Evolutionary conservation across 2,797 vertebrate genomes (phyloP).

Genomic region (Melanotaenia trifasciata): DNA sequence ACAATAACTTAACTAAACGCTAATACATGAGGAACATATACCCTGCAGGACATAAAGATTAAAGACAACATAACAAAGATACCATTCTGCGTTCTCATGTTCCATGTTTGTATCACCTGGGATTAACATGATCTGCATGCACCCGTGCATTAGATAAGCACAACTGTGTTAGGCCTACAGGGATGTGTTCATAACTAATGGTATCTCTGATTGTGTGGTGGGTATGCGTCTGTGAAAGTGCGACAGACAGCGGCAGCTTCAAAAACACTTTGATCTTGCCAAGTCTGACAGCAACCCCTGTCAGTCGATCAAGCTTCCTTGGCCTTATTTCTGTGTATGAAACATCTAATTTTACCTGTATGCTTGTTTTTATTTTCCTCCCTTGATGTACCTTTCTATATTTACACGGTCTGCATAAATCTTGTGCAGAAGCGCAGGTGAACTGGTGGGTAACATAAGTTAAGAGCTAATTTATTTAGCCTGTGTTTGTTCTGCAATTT

Average conservation of each 20-base stretch:
- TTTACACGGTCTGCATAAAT: constrained; percentile 49
- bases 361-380: constrained; percentile 24
- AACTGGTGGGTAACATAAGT: neutral
- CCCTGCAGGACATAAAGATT: constrained; percentile 26
- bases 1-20: neutral
- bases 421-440: neutral
- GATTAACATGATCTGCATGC: constrained; percentile 11
- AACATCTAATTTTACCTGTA: constrained; percentile 38
- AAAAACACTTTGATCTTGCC: constrained; percentile 52
- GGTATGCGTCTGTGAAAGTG: constrained; percentile 23
- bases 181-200: constrained; percentile 29
- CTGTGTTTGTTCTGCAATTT: constrained; percentile 6
- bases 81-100: neutral
- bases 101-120: neutral
- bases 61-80: neutral
- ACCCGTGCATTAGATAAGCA: neutral
- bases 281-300: constrained; percentile 51
- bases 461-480: constrained; percentile 20
- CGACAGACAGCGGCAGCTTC: constrained; percentile 28
- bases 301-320: constrained; percentile 29
- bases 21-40: neutral
- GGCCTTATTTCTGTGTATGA: constrained; percentile 31
- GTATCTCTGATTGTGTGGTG: constrained; percentile 7
- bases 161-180: neutral
- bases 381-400: constrained; percentile 30